Base-by-base conservation (phyloP, 2,113 vertebrate genomes). In the Dicrurus megarhynchus region DNA sequence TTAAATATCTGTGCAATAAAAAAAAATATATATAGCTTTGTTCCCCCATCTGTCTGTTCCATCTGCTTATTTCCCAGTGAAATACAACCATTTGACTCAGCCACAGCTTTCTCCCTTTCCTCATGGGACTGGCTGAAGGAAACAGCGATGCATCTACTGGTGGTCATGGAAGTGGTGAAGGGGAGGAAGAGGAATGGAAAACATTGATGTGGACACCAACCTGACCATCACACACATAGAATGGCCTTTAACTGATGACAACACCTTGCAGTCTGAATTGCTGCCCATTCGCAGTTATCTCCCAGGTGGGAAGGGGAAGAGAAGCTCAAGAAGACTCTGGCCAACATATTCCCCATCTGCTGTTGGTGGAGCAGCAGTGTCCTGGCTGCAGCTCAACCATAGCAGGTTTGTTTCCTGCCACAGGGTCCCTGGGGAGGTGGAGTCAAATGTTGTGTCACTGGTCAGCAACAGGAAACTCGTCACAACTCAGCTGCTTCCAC, bases 31-130 rank as follows among this genome's bases (percentile, higher is more conserved):
- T 59, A 78, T 68, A 86, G 46, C 55, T 93, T 73, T 93, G 60
- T 80, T 96, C 60, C 91, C 60, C 96, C 95, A 96, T 95, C 95
- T 95, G 95, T 86, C 83, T 81, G 52, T 46, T 86, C 79, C 90
- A 95, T 96, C 88, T 96, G 92, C 87, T 94, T 70, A 64, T 93
- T 94, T 90, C 60, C 52, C 65, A 88, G 44, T 75, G 76, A 92
- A 90, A 95, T 86, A 70, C 41, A 83, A 89, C 52, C n/a, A 30
- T 11, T 88, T 93, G 75, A 83, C 82, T 92, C 23, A 27, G 57
- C 14, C 74, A 89, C 57, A 75, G 49, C 42, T 85, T 35, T 61
- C 13, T 59, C 24, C 14, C 75, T 47, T 92, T 86, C 41, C 52
- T 63, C 26, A 4, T 56, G 83, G 35, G 73, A 35, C 2, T 60